Evolutionary conservation across 2,797 vertebrate species (phyloP).

Genomic region (Heteromormyrus szaboi): DNA sequence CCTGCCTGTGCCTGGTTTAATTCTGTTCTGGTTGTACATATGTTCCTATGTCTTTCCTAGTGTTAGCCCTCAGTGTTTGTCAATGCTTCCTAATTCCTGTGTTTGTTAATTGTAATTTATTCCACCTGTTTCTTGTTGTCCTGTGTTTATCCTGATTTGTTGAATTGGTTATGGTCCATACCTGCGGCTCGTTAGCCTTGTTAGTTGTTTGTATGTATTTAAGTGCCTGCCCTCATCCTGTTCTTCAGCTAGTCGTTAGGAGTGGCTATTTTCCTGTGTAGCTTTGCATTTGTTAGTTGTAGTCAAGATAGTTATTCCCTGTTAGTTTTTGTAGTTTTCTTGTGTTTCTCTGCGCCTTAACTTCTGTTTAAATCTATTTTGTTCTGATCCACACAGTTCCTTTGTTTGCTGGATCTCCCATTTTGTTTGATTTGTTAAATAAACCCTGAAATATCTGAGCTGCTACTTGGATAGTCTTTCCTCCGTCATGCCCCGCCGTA

Average conservation of each 20-base stretch:
- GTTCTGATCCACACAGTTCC: not conserved
- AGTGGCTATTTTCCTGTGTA: not conserved
- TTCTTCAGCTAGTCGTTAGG: not conserved
- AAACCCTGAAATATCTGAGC: not conserved
- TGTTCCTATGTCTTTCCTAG: not conserved
- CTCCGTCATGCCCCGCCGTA: not conserved
- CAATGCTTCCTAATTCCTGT: not conserved
- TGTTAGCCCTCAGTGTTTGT: not conserved
- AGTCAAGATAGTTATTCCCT: not conserved
- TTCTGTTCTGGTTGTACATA: not conserved
- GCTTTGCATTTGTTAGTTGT: not conserved
- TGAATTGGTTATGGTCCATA: not conserved
- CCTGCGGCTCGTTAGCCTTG: not conserved
- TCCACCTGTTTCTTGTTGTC: not conserved
- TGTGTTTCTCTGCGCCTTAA: not conserved
- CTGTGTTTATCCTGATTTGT: not conserved
- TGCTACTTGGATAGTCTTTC: not conserved
- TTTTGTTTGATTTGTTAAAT: not conserved
- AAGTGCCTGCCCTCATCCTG: not conserved
- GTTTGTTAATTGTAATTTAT: not conserved
- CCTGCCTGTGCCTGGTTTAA: not conserved
- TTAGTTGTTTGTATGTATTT: not conserved
- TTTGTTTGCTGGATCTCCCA: not conserved
- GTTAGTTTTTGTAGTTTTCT: not conserved
- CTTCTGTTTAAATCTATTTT: not conserved